Conservation (phyloP, 2,113 vertebrate species). For the Haliaeetus leucogaster region DNA sequence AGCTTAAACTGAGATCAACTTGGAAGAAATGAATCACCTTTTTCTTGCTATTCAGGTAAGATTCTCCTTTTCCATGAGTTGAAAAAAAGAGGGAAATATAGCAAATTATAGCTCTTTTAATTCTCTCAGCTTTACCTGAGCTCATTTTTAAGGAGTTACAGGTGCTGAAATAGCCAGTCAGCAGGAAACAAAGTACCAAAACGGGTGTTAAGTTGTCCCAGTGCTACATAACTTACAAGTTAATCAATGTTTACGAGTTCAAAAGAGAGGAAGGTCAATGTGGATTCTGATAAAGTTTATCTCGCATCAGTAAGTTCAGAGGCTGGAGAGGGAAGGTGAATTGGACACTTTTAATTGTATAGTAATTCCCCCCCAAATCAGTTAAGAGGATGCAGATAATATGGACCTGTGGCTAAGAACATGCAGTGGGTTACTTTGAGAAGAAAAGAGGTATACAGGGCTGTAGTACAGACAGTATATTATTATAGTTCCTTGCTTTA, state of each 20-base stretch:
- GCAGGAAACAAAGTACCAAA: background rate
- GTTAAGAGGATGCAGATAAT: background rate
- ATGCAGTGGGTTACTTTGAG: background rate
- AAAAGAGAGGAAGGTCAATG: conserved; percentile 40
- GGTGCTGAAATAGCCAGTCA: background rate
- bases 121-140: background rate
- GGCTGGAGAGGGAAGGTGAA: background rate
- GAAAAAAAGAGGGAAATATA: background rate
- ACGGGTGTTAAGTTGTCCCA: background rate
- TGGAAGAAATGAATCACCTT: background rate
- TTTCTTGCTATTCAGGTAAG: background rate
- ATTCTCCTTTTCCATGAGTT: background rate
- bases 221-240: conserved; percentile 2
- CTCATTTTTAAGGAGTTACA: background rate
- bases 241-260: conserved; percentile 44
- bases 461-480: background rate
- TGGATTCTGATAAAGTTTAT: conserved; percentile 35
- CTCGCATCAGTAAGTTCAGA: background rate
- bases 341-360: background rate
- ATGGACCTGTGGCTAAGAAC: background rate
- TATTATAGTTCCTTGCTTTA: background rate
- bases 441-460: background rate
- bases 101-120: background rate
- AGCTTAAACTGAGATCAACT: background rate
- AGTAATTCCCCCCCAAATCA: background rate